Base-by-base conservation (phyloP, 2,888 invertebrate genomes). In the Erynnis tages region DNA sequence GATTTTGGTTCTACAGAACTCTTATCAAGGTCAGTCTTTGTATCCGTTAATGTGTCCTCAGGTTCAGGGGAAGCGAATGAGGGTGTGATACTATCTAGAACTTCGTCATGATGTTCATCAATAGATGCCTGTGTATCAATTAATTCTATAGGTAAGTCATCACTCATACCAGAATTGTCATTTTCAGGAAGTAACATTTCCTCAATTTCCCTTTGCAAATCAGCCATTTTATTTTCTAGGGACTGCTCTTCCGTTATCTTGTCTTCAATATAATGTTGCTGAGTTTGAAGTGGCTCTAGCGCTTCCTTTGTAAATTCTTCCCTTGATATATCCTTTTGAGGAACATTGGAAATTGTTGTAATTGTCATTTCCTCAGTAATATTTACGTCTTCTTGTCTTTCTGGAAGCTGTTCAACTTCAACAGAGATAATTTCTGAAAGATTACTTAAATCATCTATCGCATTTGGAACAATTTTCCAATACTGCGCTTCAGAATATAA, bases 131-230 rank as follows among this genome's bases (percentile, higher is more conserved):
- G 76, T 16, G 70, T 69, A 32, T 80, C 79, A 19, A 66, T 69
- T 17, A 82, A 61, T 60, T 83, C 87, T 64, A 71, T 73, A 8
- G 81, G 82, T 14, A 77, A 75, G 16, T 73, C 78, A 37, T 86
- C 84, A 54, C 78, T 82, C n/a, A 61, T 60, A 50, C 71, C 61
- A n/a, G 86, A 85, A 10, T 76, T 78, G 59, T 88, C 86, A 63
- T 83, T 87, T 77, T 87, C 87, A 29, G 89, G 89, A 19, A 81
- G 60, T 23, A 89, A 60, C 82, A 88, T 82, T 73, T 89, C 88
- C 59, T 90, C 89, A 29, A 89, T 89, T 77, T 89, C 89, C 62
- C 84, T 74, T 69, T 87, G 88, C 47, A 89, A 71, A 58, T 86
- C 88, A 35, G 88, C 89, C 82, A 89, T 87, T 78, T 89, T 84